Conservation (phyloP, 2,888 invertebrate species). For the Ischnura elegans region DNA sequence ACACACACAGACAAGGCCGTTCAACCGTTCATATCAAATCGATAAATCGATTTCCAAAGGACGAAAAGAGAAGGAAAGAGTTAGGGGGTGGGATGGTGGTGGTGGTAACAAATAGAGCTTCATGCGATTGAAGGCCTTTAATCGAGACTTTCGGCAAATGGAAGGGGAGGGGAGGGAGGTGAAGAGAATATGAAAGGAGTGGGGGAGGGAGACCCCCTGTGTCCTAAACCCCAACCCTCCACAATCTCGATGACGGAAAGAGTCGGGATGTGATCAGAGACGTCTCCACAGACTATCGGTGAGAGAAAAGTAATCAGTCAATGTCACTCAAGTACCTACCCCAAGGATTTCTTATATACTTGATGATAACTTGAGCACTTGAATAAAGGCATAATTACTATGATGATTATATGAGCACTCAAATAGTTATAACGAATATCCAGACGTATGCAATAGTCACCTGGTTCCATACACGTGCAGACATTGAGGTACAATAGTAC, state of each 20-base stretch:
- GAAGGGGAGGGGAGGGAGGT: neutral
- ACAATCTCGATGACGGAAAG: neutral
- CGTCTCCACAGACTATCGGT: neutral
- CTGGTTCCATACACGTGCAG: too few species aligned
- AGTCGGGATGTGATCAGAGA: neutral
- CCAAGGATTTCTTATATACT: too few species aligned
- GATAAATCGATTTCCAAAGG: slow-evolving; percentile 8
- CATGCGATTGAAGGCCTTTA: slow-evolving; percentile 18
- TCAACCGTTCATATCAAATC: slow-evolving; percentile 28
- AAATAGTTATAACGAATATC: too few species aligned
- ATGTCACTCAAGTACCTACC: too few species aligned
- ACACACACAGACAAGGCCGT: slow-evolving; percentile 1
- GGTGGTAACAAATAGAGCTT: neutral
- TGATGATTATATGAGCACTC: too few species aligned
- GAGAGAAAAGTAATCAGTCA: too few species aligned
- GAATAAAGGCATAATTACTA: too few species aligned
- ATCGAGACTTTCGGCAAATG: neutral
- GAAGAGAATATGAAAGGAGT: neutral
- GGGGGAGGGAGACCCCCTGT: too few species aligned
- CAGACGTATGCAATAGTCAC: too few species aligned
- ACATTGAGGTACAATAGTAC: too few species aligned
- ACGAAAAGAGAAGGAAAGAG: neutral
- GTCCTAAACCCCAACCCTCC: neutral
- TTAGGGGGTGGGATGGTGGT: neutral
- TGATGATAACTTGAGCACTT: too few species aligned